Conservation (phyloP, 2,797 vertebrate species). For the Tolypeutes matacus region DNA sequence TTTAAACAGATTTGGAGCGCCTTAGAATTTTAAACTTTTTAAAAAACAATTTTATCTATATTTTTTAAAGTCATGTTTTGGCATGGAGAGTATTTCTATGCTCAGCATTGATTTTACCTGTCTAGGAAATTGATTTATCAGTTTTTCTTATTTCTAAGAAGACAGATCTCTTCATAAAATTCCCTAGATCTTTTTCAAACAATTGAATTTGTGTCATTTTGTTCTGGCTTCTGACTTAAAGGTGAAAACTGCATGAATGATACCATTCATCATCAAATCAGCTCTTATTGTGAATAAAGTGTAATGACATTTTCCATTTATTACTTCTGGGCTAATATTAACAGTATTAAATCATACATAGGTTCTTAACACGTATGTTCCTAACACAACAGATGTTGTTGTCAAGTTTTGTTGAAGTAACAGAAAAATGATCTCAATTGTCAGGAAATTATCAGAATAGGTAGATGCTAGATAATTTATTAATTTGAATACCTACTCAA, state of each 20-base stretch:
- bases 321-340: constrained; percentile 11
- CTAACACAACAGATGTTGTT: constrained; percentile 19
- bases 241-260: constrained; percentile 51
- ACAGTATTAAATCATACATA: background rate
- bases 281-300: constrained; percentile 58
- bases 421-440: constrained; percentile 50
- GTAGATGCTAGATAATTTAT: background rate
- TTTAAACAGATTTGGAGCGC: constrained; percentile 50
- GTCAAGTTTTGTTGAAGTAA: constrained; percentile 31
- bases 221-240: constrained; percentile 49
- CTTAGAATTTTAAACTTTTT: constrained; percentile 62
- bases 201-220: constrained; percentile 65
- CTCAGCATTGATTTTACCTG: constrained; percentile 67
- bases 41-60: constrained; percentile 52
- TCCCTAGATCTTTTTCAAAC: constrained; percentile 18
- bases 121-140: constrained; percentile 66
- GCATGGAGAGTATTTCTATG: background rate
- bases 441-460: constrained; percentile 28
- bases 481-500: background rate
- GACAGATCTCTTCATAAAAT: constrained; percentile 67
- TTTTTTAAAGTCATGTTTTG: constrained; percentile 68
- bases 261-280: constrained; percentile 48
- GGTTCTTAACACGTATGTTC: background rate
- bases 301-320: constrained; percentile 50
- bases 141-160: constrained; percentile 62